A percentile compares a stretch with the other conserved stretches of the same genome.
phyloP scores from a whole-genome alignment of 2,888 invertebrate genomes.

The Dendrolimus pini region DNA sequence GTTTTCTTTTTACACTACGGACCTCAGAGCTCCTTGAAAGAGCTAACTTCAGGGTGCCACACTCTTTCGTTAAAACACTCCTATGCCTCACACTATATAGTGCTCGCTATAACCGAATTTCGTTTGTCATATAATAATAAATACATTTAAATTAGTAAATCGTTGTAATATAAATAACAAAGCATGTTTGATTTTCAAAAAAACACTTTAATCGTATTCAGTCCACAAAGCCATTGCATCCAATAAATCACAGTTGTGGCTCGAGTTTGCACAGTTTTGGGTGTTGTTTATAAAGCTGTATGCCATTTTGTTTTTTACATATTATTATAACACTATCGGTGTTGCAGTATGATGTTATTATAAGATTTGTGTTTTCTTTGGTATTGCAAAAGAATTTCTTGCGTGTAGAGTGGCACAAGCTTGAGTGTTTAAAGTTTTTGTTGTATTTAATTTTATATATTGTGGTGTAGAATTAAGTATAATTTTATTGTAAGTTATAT shows the following conservation, averaged over 20 bases:
- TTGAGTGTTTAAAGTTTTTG: not conserved
- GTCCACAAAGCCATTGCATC: conserved; percentile 55
- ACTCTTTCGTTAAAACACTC: no score
- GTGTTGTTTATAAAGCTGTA: conserved; percentile 10
- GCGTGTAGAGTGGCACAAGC: no score
- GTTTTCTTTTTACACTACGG: no score
- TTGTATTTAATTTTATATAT: not conserved
- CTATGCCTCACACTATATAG: no score
- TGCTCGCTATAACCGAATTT: no score
- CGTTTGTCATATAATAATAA: no score
- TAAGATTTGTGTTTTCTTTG: conserved; percentile 37
- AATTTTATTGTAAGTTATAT: no score
- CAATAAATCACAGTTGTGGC: conserved; percentile 41
- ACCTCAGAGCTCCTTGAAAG: no score
- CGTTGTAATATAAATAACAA: no score
- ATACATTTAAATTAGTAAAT: no score
- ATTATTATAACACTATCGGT: conserved; percentile 1
- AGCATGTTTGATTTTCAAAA: not conserved
- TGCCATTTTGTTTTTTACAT: conserved; percentile 20
- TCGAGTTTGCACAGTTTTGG: conserved; percentile 54
- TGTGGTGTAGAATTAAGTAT: no score
- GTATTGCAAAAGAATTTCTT: not conserved
- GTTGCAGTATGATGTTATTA: conserved; percentile 28
- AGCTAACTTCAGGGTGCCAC: no score
- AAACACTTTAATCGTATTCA: conserved; percentile 25